Conservation (phyloP, 2,888 invertebrate species). For the Ornithoptera alexandrae region DNA sequence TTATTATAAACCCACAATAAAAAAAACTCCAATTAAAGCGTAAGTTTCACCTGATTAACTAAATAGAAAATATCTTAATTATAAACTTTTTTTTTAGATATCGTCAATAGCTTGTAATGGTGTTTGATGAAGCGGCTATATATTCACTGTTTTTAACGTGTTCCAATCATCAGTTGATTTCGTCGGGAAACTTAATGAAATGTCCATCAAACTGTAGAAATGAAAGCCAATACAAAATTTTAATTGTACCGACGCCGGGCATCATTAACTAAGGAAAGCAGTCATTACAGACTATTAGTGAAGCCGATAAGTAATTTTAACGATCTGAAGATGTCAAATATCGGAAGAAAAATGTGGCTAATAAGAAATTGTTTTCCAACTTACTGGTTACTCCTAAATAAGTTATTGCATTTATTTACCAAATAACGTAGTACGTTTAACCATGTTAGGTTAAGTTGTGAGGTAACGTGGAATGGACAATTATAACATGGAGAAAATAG, state of each 20-base stretch:
- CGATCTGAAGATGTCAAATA: constrained; percentile 36
- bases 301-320: constrained; percentile 64
- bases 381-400: too few species aligned
- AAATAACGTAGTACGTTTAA: too few species aligned
- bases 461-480: neutral
- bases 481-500: constrained; percentile 16
- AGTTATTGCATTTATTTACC: too few species aligned
- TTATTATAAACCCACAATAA: too few species aligned
- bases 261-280: constrained; percentile 68
- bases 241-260: constrained; percentile 59
- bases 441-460: neutral
- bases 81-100: too few species aligned
- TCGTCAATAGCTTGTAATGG: too few species aligned
- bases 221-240: constrained; percentile 47
- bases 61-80: too few species aligned
- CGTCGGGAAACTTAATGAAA: constrained; percentile 16
- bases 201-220: constrained; percentile 32
- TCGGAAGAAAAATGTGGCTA: too few species aligned
- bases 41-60: too few species aligned
- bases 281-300: constrained; percentile 72
- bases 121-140: too few species aligned
- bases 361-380: too few species aligned
- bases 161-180: constrained; percentile 5
- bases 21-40: too few species aligned
- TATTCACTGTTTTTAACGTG: neutral